Conservation (phyloP, 2,113 vertebrate genomes). For the Pseudolaguvia tuberculata region DNA sequence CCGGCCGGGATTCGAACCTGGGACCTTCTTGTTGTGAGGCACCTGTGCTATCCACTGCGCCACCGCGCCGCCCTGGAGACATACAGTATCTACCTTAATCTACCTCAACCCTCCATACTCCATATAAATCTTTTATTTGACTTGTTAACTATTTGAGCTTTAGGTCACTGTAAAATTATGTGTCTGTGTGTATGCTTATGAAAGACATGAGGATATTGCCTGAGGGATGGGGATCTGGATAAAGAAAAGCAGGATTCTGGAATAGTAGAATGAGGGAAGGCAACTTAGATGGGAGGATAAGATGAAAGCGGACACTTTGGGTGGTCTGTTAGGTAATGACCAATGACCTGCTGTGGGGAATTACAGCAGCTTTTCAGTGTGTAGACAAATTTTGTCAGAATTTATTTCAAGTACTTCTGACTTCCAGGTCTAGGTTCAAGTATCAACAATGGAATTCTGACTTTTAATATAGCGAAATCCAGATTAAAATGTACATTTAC, state of each 20-base stretch:
- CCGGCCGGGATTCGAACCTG: too few species aligned
- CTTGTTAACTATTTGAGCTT: neutral
- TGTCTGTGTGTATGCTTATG: slow-evolving; percentile 3
- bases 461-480: neutral
- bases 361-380: neutral
- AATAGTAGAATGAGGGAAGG: slow-evolving; percentile 19
- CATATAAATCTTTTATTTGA: neutral
- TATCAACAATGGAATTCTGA: neutral
- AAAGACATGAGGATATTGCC: slow-evolving; percentile 14
- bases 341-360: neutral
- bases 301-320: slow-evolving; percentile 35
- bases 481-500: too few species aligned
- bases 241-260: slow-evolving; percentile 28
- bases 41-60: too few species aligned
- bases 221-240: slow-evolving; percentile 3
- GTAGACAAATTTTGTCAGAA: neutral
- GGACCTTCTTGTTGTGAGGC: too few species aligned
- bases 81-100: neutral
- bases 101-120: neutral
- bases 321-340: slow-evolving; percentile 33
- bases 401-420: neutral
- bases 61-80: too few species aligned
- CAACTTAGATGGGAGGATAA: slow-evolving; percentile 28
- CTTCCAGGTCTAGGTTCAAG: too few species aligned
- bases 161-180: neutral